Conservation (phyloP, 1,140 invertebrate genomes). For the Dendroctonus valens region DNA sequence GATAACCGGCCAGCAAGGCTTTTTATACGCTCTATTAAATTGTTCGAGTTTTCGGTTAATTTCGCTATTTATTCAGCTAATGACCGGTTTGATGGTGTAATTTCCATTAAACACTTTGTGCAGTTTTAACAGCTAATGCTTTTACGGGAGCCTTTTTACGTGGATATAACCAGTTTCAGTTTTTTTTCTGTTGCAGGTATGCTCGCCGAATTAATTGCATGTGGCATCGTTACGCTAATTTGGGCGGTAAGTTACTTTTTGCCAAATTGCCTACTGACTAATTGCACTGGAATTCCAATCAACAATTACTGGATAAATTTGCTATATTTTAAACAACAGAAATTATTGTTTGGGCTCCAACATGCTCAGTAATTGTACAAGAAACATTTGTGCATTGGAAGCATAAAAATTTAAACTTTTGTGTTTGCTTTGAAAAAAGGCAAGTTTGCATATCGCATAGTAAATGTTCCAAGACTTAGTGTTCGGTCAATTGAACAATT, state of each 20-base stretch:
- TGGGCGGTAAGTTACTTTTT: not conserved
- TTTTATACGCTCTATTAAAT: conserved; percentile 11
- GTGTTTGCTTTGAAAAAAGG: too few relatives aligned
- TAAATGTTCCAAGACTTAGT: not conserved
- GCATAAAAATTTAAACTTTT: too few relatives aligned
- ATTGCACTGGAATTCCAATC: not conserved
- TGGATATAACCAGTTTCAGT: not conserved
- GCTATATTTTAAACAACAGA: too few relatives aligned
- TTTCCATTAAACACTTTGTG: conserved; percentile 18
- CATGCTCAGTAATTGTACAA: too few relatives aligned
- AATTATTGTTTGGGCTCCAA: too few relatives aligned
- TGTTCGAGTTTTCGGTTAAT: conserved; percentile 13
- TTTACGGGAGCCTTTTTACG: not conserved
- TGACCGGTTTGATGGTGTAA: conserved; percentile 15
- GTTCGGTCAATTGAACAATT: not conserved
- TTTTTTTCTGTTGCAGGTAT: conserved; percentile 10
- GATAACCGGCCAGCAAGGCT: not conserved
- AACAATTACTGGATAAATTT: not conserved
- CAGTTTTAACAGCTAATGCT: conserved; percentile 13
- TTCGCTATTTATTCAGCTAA: conserved; percentile 16
- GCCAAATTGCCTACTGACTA: not conserved
- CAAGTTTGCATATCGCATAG: not conserved
- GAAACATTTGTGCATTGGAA: too few relatives aligned
- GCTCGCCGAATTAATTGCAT: conserved; percentile 1
- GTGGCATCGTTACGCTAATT: not conserved